Percentiles rank a stretch among this genome's conserved stretches.
Conservation (phyloP, 2,113 vertebrate species). For the Tachuris rubrigastra region DNA sequence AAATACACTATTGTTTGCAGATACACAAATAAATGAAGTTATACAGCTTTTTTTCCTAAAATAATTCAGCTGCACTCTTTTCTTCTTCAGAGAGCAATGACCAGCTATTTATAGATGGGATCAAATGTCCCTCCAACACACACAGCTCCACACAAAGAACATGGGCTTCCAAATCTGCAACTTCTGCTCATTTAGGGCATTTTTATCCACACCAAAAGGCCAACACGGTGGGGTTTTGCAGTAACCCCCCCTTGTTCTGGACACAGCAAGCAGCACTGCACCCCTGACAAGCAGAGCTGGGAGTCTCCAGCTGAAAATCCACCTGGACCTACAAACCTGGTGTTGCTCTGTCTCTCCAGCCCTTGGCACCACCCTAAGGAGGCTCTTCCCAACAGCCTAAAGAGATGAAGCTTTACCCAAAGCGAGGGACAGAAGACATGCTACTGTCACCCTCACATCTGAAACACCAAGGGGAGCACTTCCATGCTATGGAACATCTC, state of each 20-base stretch:
- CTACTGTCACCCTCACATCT: too few species aligned
- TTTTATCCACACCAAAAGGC: not conserved
- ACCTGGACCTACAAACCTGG: accelerated
- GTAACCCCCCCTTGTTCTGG: not conserved
- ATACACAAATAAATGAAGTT: not conserved
- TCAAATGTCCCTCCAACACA: not conserved
- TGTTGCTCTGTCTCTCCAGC: not conserved
- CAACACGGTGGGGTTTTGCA: not conserved
- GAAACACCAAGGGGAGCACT: not conserved
- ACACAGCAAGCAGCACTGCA: not conserved
- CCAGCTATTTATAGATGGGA: constrained; percentile 24
- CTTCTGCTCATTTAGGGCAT: not conserved
- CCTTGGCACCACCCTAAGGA: not conserved
- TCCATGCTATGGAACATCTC: accelerated
- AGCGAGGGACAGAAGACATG: accelerated
- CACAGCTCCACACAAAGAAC: not conserved
- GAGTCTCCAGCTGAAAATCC: not conserved
- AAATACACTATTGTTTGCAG: not conserved
- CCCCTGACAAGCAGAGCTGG: not conserved
- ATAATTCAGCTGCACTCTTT: not conserved
- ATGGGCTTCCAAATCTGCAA: not conserved
- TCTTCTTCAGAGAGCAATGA: not conserved
- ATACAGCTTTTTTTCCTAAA: not conserved
- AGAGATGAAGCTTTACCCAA: not conserved
- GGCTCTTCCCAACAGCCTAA: accelerated